Conservation (phyloP, 2,888 invertebrate genomes). For the Antheraea yamamai region DNA sequence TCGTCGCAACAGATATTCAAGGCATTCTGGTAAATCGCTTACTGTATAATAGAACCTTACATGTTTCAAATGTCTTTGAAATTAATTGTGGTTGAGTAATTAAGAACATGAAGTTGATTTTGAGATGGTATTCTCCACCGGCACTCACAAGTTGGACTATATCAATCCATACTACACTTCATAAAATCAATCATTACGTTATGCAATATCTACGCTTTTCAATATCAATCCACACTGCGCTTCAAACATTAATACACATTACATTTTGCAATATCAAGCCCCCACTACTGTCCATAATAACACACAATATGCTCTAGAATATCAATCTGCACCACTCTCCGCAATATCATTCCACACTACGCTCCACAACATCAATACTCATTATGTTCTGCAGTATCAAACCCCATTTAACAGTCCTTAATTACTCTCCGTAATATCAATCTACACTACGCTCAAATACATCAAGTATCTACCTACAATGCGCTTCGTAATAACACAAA, state of each 20-base stretch:
- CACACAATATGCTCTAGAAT: too few relatives aligned
- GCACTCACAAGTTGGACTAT: neutral
- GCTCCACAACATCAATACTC: too few relatives aligned
- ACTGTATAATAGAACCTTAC: neutral
- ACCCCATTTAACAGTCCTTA: too few relatives aligned
- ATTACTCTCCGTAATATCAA: too few relatives aligned
- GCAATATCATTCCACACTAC: too few relatives aligned
- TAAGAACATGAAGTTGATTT: neutral
- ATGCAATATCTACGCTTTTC: neutral
- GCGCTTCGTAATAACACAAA: too few relatives aligned
- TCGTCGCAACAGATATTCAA: conserved; percentile 68
- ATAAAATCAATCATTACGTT: neutral
- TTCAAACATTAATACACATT: too few relatives aligned
- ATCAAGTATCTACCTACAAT: too few relatives aligned
- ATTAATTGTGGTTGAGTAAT: neutral
- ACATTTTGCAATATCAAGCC: neutral
- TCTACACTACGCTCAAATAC: too few relatives aligned
- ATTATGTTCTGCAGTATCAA: too few relatives aligned
- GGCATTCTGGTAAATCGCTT: conserved; percentile 58
- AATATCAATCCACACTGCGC: neutral
- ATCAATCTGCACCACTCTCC: too few relatives aligned
- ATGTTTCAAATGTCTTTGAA: too few relatives aligned
- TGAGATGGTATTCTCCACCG: neutral
- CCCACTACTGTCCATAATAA: neutral
- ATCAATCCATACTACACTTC: neutral